Conservation (phyloP, 2,797 vertebrate genomes). For the Neoniphon sammara region DNA sequence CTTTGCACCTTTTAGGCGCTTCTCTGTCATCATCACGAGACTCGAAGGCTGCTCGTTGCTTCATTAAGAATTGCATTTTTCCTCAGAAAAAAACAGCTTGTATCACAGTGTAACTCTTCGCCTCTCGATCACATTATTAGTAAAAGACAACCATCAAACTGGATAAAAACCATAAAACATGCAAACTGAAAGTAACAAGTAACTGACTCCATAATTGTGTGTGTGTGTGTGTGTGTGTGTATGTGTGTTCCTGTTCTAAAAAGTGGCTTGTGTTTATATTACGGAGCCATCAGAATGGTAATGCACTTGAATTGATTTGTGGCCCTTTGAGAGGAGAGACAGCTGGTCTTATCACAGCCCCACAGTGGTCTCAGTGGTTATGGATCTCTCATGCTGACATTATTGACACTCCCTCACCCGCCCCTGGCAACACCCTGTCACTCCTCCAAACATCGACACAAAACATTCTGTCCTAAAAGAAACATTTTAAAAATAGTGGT, state of each 20-base stretch:
- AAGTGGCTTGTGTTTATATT: conserved; percentile 41
- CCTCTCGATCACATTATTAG: conserved; percentile 67
- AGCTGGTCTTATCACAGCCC: conserved; percentile 64
- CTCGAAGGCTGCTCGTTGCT: conserved; percentile 43
- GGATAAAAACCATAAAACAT: conserved; percentile 46
- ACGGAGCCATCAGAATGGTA: conserved; percentile 37
- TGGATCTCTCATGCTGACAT: conserved; percentile 54
- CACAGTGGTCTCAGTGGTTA: conserved; percentile 67
- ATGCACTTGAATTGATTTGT: conserved; percentile 68
- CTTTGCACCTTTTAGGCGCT: conserved; percentile 26
- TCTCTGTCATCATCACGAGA: conserved; percentile 38
- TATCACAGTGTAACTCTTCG: conserved; percentile 74
- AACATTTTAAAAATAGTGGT: conserved; percentile 47
- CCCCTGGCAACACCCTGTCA: conserved; percentile 27
- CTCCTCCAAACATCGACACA: conserved; percentile 33
- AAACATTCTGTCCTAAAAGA: conserved; percentile 36
- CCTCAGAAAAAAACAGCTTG: conserved; percentile 42
- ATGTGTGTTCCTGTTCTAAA: conserved; percentile 18
- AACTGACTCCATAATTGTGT: conserved; percentile 3
- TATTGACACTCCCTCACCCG: conserved; percentile 48
- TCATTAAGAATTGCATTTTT: conserved; percentile 50
- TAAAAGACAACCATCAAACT: conserved; percentile 47
- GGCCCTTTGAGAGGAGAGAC: conserved; percentile 62
- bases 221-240: conserved; percentile 23
- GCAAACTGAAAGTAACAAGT: conserved; percentile 24